A percentile compares a stretch with the other conserved stretches of the same genome.
Conservation (phyloP, 2,888 invertebrate species). For the Habrosyne pyritoides region DNA sequence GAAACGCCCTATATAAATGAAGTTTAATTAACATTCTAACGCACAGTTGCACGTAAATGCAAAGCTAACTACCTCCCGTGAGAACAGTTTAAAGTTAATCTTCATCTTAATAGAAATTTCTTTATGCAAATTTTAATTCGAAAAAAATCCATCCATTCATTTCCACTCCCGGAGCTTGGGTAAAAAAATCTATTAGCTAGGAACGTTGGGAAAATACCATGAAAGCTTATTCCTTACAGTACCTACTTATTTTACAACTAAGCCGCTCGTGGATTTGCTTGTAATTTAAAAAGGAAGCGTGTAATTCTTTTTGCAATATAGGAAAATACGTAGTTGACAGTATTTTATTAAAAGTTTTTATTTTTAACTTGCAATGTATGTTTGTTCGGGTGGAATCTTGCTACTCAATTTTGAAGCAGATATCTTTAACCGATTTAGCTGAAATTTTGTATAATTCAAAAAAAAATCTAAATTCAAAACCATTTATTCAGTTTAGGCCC, state of each 20-base stretch:
- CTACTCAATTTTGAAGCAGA: too few relatives aligned
- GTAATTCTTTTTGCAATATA: background rate
- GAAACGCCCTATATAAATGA: background rate
- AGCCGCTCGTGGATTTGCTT: background rate
- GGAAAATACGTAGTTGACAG: background rate
- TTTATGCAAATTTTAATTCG: conserved; percentile 65
- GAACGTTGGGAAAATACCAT: conserved; percentile 45
- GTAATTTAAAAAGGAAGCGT: background rate
- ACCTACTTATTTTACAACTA: conserved; percentile 32
- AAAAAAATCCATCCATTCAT: conserved; percentile 49
- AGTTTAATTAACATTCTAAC: conserved; percentile 6
- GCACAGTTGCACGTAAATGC: conserved; percentile 26
- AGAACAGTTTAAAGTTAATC: conserved; percentile 53
- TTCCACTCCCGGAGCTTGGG: conserved; percentile 44
- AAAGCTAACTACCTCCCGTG: conserved; percentile 38
- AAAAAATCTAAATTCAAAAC: too few relatives aligned
- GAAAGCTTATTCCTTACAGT: conserved; percentile 26
- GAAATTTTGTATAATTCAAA: too few relatives aligned
- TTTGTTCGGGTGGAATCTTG: too few relatives aligned
- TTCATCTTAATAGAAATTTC: conserved; percentile 61
- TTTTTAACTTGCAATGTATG: too few relatives aligned
- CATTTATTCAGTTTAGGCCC: too few relatives aligned
- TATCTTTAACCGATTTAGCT: too few relatives aligned
- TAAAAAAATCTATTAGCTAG: conserved; percentile 62
- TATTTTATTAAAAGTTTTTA: too few relatives aligned